Conservation (phyloP, 2,888 invertebrate species). For the Sphaerophoria taeniata region DNA sequence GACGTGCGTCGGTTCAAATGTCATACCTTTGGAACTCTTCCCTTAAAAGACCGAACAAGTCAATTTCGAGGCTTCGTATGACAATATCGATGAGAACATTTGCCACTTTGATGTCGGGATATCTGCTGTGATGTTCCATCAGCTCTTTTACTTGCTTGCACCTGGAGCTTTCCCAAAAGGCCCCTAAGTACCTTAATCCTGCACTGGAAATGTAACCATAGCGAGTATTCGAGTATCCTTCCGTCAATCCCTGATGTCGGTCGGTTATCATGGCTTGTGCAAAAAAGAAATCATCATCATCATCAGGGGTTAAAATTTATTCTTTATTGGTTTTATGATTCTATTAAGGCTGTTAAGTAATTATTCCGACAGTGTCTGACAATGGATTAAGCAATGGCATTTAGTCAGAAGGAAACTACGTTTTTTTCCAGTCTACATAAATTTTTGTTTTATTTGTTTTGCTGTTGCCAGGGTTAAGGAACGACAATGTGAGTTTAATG, state of each 20-base stretch:
- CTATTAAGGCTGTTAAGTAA: slow-evolving; percentile 66
- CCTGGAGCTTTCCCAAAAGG: neutral
- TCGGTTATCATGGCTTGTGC: slow-evolving; percentile 38
- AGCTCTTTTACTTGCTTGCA: too few relatives aligned
- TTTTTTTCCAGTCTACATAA: slow-evolving; percentile 7
- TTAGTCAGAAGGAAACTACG: slow-evolving; percentile 1
- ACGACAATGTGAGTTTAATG: slow-evolving; percentile 32
- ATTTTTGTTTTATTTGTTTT: neutral
- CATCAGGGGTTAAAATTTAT: neutral
- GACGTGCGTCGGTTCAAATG: too few relatives aligned
- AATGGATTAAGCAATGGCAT: slow-evolving; percentile 63
- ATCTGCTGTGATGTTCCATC: too few relatives aligned
- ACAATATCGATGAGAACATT: too few relatives aligned
- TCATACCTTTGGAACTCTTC: too few relatives aligned
- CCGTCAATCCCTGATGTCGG: neutral
- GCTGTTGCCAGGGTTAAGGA: neutral
- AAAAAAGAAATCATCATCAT: slow-evolving; percentile 37
- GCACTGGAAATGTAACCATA: neutral
- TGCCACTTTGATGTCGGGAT: too few relatives aligned
- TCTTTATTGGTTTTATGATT: slow-evolving; percentile 59
- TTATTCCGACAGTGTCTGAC: slow-evolving; percentile 65
- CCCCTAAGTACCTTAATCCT: neutral
- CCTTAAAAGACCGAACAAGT: too few relatives aligned
- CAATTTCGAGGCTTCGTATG: too few relatives aligned
- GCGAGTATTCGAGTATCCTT: neutral